A percentile compares a stretch with the other conserved stretches of the same genome.
These are phyloP conservation scores for Osmerus mordax DNA, from an alignment of 2,113 vertebrate genomes.

Conservation along the genomic window DNA sequence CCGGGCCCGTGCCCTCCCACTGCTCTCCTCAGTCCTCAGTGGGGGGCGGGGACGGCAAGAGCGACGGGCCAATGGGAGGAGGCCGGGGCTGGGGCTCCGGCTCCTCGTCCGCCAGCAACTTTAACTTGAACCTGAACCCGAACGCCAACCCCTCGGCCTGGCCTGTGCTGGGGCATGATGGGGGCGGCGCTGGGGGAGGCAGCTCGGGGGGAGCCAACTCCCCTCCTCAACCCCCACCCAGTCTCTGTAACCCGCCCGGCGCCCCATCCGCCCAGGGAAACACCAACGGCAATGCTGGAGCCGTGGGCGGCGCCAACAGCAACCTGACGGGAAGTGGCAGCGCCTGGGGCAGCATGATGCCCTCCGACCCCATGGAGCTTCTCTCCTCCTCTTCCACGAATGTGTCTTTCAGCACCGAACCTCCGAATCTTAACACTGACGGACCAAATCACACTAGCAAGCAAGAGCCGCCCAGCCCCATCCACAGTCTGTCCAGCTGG, in stretches of 20 bases:
- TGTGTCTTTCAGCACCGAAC: constrained; percentile 99
- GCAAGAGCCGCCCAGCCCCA: constrained; percentile 74
- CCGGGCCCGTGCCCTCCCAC: constrained; percentile 81
- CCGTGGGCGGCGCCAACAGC: constrained; percentile 83
- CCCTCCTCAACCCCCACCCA: constrained; percentile 75
- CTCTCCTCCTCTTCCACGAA: constrained; percentile 89
- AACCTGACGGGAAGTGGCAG: constrained; percentile 77
- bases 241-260: constrained; percentile 88
- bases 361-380: constrained; percentile 85
- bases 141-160: constrained; percentile 98
- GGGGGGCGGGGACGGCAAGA: constrained; percentile 82
- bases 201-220: constrained; percentile 72
- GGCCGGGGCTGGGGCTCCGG: constrained; percentile 89
- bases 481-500: constrained; percentile 88
- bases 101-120: constrained; percentile 70
- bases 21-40: constrained; percentile 74
- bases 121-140: constrained; percentile 98
- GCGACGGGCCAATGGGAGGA: constrained; percentile 82
- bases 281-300: constrained; percentile 79
- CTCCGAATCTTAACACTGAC: constrained; percentile 99
- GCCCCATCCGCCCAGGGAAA: constrained; percentile 74
- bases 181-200: constrained; percentile 83
- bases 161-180: constrained; percentile 96
- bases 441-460: constrained; percentile 96
- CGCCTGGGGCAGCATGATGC: constrained; percentile 90